A percentile compares a stretch with the other conserved stretches of the same genome.
Conservation (phyloP, 2,797 vertebrate species). For the Xenopus petersii region DNA sequence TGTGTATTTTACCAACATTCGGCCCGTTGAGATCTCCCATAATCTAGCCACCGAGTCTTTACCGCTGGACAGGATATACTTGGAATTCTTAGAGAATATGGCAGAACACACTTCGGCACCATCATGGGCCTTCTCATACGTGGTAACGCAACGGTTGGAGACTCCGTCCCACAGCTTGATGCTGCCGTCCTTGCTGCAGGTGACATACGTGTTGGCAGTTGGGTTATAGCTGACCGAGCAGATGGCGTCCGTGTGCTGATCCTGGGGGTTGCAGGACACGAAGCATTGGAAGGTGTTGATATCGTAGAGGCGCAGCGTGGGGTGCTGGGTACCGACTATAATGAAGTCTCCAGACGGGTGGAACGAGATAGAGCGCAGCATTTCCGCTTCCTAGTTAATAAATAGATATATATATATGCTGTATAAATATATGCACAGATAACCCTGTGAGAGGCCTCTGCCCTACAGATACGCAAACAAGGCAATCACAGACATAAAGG, state of each 20-base stretch:
- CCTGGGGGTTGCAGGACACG: slow-evolving; percentile 93
- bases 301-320: slow-evolving; percentile 93
- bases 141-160: slow-evolving; percentile 92
- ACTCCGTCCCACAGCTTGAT: slow-evolving; percentile 97
- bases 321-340: slow-evolving; percentile 94
- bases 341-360: slow-evolving; percentile 96
- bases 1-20: slow-evolving; percentile 94
- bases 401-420: no score
- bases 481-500: no score
- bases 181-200: slow-evolving; percentile 94
- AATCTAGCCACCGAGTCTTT: slow-evolving; percentile 97
- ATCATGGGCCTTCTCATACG: slow-evolving; percentile 92
- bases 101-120: slow-evolving; percentile 95
- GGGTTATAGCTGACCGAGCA: slow-evolving; percentile 90
- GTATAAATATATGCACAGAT: neutral
- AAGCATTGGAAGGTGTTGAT: slow-evolving; percentile 98
- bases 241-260: slow-evolving; percentile 95
- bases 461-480: no score
- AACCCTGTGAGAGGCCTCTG: no score
- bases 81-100: slow-evolving; percentile 96
- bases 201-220: slow-evolving; percentile 90
- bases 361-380: slow-evolving; percentile 95
- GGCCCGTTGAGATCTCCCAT: slow-evolving; percentile 96
- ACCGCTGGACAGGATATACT: slow-evolving; percentile 94
- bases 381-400: slow-evolving; percentile 87